Evolutionary conservation across 2,888 invertebrate species (phyloP).

Genomic region (Rhodophaea formosa): DNA sequence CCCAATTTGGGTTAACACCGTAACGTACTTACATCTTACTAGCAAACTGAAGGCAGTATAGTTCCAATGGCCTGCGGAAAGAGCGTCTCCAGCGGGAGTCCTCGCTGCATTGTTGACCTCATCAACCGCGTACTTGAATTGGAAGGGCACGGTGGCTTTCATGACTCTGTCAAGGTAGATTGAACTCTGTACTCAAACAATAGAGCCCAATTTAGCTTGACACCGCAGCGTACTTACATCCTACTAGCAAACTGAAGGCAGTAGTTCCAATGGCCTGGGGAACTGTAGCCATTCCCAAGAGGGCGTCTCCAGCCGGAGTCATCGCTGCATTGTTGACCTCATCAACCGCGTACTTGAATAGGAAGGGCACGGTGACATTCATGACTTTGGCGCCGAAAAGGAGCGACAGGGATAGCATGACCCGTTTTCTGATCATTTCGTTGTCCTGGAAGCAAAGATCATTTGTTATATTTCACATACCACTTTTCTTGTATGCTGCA

Average conservation of each 20-base stretch:
- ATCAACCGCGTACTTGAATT: conserved; percentile 97
- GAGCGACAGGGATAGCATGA: conserved; percentile 90
- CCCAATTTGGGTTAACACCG: not conserved
- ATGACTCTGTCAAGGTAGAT: conserved; percentile 86
- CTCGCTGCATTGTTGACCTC: conserved; percentile 85
- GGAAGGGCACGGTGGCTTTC: conserved; percentile 96
- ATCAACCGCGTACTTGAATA: conserved; percentile 97
- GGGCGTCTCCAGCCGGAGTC: conserved; percentile 64
- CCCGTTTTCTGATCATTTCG: conserved; percentile 86
- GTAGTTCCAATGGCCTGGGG: conserved; percentile 90
- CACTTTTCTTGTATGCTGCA: too few species aligned
- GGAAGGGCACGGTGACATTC: conserved; percentile 96
- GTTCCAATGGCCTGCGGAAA: not conserved
- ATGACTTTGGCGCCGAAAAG: conserved; percentile 91
- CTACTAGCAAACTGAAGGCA: conserved; percentile 89
- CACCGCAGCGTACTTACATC: conserved; percentile 85
- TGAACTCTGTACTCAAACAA: too few species aligned
- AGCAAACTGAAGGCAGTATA: not conserved
- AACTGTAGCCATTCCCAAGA: conserved; percentile 88
- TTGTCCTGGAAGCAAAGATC: conserved; percentile 83
- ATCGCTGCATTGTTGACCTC: conserved; percentile 85
- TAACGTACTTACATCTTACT: not conserved
- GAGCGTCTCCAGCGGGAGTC: conserved; percentile 23
- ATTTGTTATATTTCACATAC: too few species aligned
- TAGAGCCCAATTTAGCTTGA: too few species aligned